Conservation (phyloP, 2,797 vertebrate species). For the Phataginus tetradactyla region DNA sequence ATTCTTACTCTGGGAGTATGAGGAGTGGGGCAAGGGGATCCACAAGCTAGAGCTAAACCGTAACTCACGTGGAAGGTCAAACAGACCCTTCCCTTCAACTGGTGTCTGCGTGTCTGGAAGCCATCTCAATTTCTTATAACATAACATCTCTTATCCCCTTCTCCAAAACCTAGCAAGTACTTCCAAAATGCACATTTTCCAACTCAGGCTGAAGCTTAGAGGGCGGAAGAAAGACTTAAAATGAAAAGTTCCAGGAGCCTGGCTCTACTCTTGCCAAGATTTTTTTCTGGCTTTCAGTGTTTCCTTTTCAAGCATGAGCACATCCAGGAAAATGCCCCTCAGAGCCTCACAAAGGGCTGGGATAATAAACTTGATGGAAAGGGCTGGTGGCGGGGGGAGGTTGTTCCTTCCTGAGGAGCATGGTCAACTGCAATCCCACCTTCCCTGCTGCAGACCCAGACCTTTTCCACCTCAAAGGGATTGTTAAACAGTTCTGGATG, state of each 20-base stretch:
- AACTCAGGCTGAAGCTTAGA: not conserved
- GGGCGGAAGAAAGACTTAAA: not conserved
- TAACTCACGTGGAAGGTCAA: not conserved
- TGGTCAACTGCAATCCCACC: not conserved
- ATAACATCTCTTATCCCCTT: not conserved
- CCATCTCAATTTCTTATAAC: not conserved
- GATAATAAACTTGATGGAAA: not conserved
- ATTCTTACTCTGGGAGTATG: not conserved
- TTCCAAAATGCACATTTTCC: conserved; percentile 8
- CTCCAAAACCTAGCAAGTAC: not conserved
- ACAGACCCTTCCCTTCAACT: not conserved
- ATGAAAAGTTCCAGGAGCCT: not conserved
- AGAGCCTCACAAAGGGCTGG: not conserved
- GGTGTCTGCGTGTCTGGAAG: not conserved
- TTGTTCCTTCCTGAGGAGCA: not conserved
- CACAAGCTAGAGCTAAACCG: not conserved
- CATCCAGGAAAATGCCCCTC: not conserved
- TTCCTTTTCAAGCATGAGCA: not conserved
- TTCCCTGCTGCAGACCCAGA: not conserved
- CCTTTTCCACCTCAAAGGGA: not conserved
- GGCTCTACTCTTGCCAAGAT: not conserved
- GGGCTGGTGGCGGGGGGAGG: accelerated
- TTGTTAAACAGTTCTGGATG: not conserved
- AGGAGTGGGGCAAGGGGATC: not conserved
- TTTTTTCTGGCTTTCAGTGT: not conserved